Evolutionary conservation across 2,888 invertebrate species (phyloP).

Genomic region (Trichogramma dendrolimi): DNA sequence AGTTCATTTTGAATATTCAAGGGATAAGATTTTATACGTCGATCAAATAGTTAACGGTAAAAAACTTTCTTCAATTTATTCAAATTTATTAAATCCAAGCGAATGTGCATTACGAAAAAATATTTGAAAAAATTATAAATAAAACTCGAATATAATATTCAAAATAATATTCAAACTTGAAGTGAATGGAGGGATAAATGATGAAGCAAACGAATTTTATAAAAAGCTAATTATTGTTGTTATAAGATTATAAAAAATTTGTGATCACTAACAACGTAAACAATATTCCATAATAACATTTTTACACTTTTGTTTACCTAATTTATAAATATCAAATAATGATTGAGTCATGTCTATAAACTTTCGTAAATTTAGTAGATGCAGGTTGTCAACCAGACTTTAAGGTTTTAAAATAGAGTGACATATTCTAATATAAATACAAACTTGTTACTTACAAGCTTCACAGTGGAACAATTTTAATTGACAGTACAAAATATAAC

Average conservation of each 20-base stretch:
- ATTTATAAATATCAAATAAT: constrained; percentile 22
- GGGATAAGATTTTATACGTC: too few species aligned
- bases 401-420: constrained; percentile 15
- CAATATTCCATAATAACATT: constrained; percentile 26
- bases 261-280: constrained; percentile 25
- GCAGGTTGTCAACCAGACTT: constrained; percentile 16
- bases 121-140: too few species aligned
- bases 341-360: constrained; percentile 28
- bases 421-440: constrained; percentile 27
- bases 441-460: constrained; percentile 19
- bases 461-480: constrained; percentile 13
- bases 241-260: constrained; percentile 26
- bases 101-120: too few species aligned
- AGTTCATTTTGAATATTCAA: too few species aligned
- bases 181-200: constrained; percentile 10
- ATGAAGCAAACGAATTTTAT: constrained; percentile 20
- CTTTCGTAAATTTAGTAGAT: constrained; percentile 21
- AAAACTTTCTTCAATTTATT: too few species aligned
- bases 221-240: constrained; percentile 21
- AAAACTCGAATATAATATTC: too few species aligned
- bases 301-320: constrained; percentile 23
- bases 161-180: too few species aligned
- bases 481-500: constrained; percentile 22
- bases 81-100: too few species aligned
- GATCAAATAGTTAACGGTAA: too few species aligned